phyloP scores from a whole-genome alignment of 2,797 vertebrate genomes.

The Decapterus maruadsi region DNA sequence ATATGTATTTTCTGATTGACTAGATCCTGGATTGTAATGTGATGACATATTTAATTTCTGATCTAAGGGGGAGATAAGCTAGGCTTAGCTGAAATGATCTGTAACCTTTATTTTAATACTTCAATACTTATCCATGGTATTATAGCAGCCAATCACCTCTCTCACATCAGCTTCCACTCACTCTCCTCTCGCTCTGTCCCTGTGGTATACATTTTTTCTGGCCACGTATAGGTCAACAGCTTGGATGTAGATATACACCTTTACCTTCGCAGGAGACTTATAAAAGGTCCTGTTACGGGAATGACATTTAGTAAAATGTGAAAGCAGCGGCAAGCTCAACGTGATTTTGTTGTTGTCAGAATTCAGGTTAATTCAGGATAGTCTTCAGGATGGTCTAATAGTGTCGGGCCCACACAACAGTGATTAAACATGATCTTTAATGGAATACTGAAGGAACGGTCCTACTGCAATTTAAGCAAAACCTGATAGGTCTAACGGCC shows the following conservation, averaged over 20 bases:
- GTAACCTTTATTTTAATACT: constrained; percentile 82
- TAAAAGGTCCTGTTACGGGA: constrained; percentile 11
- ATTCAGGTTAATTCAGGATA: constrained; percentile 37
- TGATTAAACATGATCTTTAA: constrained; percentile 85
- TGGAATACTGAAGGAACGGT: constrained; percentile 78
- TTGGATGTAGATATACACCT: constrained; percentile 39
- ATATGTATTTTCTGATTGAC: constrained; percentile 76
- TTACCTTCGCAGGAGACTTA: constrained; percentile 30
- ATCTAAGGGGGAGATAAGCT: constrained; percentile 73
- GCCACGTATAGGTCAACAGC: constrained; percentile 59
- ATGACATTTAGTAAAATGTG: constrained; percentile 46
- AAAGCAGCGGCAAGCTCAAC: constrained; percentile 16
- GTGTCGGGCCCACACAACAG: constrained; percentile 34
- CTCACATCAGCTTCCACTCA: constrained; percentile 26
- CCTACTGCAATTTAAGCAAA: constrained; percentile 77
- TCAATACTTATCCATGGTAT: constrained; percentile 68
- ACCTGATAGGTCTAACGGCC: constrained; percentile 73
- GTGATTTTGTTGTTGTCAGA: constrained; percentile 31
- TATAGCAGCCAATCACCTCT: constrained; percentile 69
- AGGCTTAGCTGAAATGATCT: constrained; percentile 76
- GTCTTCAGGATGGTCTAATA: constrained; percentile 41
- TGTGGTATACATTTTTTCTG: constrained; percentile 3
- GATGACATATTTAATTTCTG: constrained; percentile 80
- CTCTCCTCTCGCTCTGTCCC: constrained; percentile 2
- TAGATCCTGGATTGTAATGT: constrained; percentile 72